A percentile compares a stretch with the other conserved stretches of the same genome.
Evolutionary conservation across 2,113 vertebrate genomes (phyloP).

Genomic region (Sinosuthora webbiana): DNA sequence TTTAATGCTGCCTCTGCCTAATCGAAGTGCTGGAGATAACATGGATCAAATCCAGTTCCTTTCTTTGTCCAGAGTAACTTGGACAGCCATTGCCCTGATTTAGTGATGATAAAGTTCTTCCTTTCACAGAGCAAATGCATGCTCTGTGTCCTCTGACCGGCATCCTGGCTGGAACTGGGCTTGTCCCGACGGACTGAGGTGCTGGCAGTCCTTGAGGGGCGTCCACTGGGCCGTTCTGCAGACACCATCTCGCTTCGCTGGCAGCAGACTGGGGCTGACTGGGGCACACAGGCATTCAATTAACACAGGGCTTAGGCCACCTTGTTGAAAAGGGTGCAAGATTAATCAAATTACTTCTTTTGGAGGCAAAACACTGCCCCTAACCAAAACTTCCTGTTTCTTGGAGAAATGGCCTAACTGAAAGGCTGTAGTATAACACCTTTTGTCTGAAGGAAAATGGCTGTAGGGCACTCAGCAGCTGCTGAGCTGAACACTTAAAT

Average conservation of each 20-base stretch:
- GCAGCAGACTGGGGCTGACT: background rate
- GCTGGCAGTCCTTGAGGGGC: background rate
- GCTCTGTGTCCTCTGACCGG: background rate
- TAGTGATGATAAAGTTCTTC: background rate
- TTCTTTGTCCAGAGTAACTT: background rate
- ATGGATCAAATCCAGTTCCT: background rate
- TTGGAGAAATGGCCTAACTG: background rate
- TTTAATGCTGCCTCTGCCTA: background rate
- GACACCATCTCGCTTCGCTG: background rate
- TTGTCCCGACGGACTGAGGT: accelerated
- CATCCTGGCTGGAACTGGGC: background rate
- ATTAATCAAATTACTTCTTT: background rate
- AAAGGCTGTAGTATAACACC: background rate
- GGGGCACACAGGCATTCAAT: background rate
- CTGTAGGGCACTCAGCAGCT: background rate
- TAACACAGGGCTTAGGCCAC: background rate
- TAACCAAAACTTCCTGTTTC: background rate
- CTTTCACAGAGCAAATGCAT: background rate
- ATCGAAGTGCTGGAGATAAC: background rate
- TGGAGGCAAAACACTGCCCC: background rate
- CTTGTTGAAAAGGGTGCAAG: background rate
- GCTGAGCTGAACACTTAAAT: background rate
- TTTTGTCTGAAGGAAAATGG: background rate
- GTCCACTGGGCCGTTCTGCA: background rate
- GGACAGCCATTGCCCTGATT: background rate